These are phyloP conservation scores for Smutsia temminckii DNA, from an alignment of 2,797 vertebrate species.

Conservation along the genomic window DNA sequence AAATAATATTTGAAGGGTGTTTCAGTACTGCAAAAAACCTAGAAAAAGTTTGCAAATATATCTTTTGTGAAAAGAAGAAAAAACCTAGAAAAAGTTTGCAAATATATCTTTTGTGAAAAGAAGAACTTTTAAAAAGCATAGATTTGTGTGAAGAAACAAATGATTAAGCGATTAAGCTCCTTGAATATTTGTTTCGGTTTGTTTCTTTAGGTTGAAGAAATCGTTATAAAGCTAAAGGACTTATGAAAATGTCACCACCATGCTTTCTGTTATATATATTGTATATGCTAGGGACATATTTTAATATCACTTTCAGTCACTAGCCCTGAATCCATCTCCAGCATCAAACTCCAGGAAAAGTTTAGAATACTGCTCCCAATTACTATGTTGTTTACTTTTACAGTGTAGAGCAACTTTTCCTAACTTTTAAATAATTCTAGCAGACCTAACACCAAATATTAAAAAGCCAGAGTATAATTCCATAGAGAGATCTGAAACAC, in stretches of 20 bases:
- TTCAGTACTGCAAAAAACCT: not conserved
- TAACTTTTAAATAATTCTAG: conserved; percentile 57
- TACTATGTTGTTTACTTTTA: not conserved
- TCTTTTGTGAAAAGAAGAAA: not conserved
- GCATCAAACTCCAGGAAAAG: not conserved
- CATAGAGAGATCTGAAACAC: conserved; percentile 44
- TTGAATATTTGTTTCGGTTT: not conserved
- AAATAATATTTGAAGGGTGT: not conserved
- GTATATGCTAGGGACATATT: not conserved
- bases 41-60: not conserved
- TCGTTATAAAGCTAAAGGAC: not conserved
- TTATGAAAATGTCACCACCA: not conserved
- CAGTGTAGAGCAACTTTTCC: not conserved
- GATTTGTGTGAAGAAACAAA: not conserved
- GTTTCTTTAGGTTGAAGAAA: not conserved
- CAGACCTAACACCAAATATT: conserved; percentile 29
- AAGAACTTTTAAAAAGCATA: not conserved
- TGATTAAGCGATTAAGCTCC: not conserved
- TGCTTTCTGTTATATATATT: not conserved
- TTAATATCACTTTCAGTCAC: not conserved
- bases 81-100: not conserved
- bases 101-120: not conserved
- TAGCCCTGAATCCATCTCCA: not conserved
- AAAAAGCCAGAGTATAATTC: conserved; percentile 35
- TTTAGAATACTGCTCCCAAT: not conserved